phyloP scores from a whole-genome alignment of 2,797 vertebrate species.

The Sternarchorhynchus goeldii region DNA sequence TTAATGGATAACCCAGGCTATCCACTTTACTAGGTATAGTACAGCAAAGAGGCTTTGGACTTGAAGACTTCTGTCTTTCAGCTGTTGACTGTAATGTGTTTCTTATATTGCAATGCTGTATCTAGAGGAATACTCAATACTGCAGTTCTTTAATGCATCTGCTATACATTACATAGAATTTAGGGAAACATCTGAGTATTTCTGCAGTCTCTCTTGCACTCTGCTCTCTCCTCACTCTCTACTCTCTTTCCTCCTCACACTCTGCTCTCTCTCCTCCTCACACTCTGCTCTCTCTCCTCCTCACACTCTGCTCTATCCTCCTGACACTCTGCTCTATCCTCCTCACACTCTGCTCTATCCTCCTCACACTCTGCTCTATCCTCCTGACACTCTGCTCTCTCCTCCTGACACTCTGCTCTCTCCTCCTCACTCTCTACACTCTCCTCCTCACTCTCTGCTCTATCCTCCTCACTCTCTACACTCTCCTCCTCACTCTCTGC shows the following conservation, averaged over 20 bases:
- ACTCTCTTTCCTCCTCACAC: constrained; percentile 5
- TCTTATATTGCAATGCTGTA: neutral
- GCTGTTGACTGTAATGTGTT: constrained; percentile 6
- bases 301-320: neutral
- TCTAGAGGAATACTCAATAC: constrained; percentile 29
- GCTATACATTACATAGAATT: constrained; percentile 36
- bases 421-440: too few species aligned
- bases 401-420: constrained; percentile 5
- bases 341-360: constrained; percentile 9
- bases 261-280: constrained; percentile 7
- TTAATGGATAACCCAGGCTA: neutral
- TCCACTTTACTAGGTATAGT: neutral
- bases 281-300: neutral
- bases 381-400: neutral
- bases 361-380: neutral
- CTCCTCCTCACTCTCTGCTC: too few species aligned
- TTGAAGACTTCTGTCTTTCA: constrained; percentile 20
- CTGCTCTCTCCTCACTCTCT: neutral
- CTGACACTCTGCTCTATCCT: too few species aligned
- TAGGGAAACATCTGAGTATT: constrained; percentile 23
- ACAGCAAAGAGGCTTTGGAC: constrained; percentile 19
- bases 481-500: neutral
- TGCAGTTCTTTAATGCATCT: constrained; percentile 37
- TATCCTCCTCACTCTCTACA: neutral
- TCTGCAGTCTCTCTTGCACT: constrained; percentile 22